Percentiles rank a stretch among this genome's conserved stretches.
These are phyloP conservation scores for Trinectes maculatus DNA, from an alignment of 2,113 vertebrate species.

Conservation along the genomic window DNA sequence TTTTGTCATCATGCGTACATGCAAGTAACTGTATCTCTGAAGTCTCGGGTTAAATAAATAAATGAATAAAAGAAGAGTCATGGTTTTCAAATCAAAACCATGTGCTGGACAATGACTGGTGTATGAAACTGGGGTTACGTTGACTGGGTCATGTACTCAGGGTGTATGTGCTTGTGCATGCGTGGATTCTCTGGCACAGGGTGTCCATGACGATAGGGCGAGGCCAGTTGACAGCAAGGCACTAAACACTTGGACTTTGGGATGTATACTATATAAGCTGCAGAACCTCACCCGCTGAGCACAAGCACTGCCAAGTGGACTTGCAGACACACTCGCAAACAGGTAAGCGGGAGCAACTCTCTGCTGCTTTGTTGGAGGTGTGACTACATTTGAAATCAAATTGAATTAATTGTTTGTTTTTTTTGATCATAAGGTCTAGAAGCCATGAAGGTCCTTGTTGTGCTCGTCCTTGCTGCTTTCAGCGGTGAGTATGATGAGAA, in stretches of 20 bases:
- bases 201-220: constrained; percentile 46
- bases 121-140: background rate
- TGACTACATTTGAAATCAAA: constrained; percentile 28
- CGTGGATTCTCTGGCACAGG: constrained; percentile 27
- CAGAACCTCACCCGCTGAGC: background rate
- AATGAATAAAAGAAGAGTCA: background rate
- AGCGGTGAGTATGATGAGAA: constrained; percentile 59
- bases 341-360: constrained; percentile 42
- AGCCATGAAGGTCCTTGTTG: constrained; percentile 76
- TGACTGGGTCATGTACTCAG: background rate
- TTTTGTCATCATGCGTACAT: background rate
- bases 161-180: background rate
- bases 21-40: too few relatives aligned
- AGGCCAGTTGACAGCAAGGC: constrained; percentile 67
- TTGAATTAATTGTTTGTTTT: too few relatives aligned
- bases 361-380: background rate
- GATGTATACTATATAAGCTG: constrained; percentile 73
- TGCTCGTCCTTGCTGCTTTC: constrained; percentile 67
- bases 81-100: background rate
- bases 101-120: background rate
- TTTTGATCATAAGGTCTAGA: constrained; percentile 30
- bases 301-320: constrained; percentile 53
- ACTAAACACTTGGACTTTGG: constrained; percentile 75
- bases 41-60: too few relatives aligned
- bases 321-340: constrained; percentile 47